These are phyloP conservation scores for Carettochelys insculpta DNA, from an alignment of 2,113 vertebrate genomes.

Conservation along the genomic window DNA sequence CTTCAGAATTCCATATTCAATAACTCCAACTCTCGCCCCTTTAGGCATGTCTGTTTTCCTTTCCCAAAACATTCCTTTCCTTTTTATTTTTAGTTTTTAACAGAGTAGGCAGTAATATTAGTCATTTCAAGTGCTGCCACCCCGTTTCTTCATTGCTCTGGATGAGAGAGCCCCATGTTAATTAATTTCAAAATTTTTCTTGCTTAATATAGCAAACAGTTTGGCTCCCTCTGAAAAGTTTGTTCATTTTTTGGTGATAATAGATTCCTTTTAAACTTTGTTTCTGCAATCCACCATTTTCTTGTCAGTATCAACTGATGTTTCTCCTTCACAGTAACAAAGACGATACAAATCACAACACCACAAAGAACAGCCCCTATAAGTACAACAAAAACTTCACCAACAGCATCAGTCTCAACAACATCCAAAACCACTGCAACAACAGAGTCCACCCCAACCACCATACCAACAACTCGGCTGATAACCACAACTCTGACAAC, in stretches of 20 bases:
- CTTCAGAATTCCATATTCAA: not conserved
- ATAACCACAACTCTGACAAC: accelerated
- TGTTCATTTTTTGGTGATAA: not conserved
- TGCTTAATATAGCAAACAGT: not conserved
- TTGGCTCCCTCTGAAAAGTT: not conserved
- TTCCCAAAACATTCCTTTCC: not conserved
- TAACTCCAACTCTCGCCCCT: too few relatives aligned
- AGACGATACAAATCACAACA: not conserved
- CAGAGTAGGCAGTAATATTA: not conserved
- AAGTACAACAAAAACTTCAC: accelerated
- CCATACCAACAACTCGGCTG: not conserved
- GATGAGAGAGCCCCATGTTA: not conserved
- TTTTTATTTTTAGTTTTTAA: not conserved
- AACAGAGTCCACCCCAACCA: not conserved
- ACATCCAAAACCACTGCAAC: conserved; percentile 10
- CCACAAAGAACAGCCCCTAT: not conserved
- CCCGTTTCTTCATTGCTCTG: not conserved
- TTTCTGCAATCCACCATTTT: not conserved
- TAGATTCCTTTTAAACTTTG: not conserved
- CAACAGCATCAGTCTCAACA: not conserved
- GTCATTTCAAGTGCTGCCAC: not conserved
- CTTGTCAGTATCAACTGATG: not conserved
- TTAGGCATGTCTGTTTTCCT: not conserved
- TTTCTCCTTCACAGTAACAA: not conserved
- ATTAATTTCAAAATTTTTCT: not conserved